Conservation (phyloP, 2,888 invertebrate genomes). For the Papilio elwesi region DNA sequence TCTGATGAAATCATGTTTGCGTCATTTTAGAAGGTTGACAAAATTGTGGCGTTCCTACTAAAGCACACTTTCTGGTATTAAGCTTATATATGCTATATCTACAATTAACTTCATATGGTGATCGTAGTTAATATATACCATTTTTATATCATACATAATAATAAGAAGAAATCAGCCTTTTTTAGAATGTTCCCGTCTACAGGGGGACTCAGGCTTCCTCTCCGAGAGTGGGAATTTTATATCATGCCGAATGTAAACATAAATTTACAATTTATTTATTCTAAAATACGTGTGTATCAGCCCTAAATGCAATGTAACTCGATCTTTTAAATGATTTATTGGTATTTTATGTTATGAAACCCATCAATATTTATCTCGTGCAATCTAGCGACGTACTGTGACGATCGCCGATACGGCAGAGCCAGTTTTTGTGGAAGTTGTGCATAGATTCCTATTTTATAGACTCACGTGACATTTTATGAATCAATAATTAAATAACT, state of each 20-base stretch:
- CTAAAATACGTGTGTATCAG: neutral
- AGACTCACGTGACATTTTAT: constrained; percentile 3
- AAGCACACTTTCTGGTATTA: no score
- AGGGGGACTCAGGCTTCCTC: no score
- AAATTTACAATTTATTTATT: neutral
- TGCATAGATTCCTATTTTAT: constrained; percentile 20
- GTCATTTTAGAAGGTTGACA: no score
- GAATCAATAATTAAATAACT: constrained; percentile 30
- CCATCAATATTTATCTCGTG: constrained; percentile 42
- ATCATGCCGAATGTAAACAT: neutral
- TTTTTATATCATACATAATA: no score
- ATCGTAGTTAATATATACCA: no score
- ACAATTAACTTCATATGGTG: no score
- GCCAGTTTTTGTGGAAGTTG: constrained; percentile 30
- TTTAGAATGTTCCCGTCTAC: no score
- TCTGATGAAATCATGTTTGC: no score
- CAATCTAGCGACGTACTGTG: constrained; percentile 29
- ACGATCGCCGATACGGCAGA: constrained; percentile 40
- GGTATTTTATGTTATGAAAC: constrained; percentile 42
- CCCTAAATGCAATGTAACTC: constrained; percentile 13
- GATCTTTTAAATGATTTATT: constrained; percentile 40
- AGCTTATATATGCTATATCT: no score
- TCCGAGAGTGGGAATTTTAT: no score
- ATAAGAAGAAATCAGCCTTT: no score
- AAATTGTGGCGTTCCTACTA: no score